phyloP scores from a whole-genome alignment of 2,888 invertebrate species.

The Agelastica alni region DNA sequence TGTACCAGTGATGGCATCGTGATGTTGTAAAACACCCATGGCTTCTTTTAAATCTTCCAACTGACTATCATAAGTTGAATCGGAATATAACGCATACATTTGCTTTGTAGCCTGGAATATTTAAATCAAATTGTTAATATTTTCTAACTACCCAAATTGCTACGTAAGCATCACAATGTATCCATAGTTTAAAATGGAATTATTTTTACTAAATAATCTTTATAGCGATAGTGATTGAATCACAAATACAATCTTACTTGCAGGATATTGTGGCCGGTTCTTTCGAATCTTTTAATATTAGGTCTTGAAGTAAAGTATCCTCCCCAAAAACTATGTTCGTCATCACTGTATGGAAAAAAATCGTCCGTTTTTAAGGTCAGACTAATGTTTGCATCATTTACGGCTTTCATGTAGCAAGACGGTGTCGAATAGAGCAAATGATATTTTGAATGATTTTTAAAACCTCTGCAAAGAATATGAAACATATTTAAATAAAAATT shows the following conservation, averaged over 20 bases:
- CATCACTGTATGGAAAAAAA: conserved; percentile 88
- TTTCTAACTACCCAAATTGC: no score
- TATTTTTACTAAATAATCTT: no score
- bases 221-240: no score
- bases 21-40: conserved; percentile 85
- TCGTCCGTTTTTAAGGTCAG: conserved; percentile 79
- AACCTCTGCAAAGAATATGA: no score
- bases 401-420: conserved; percentile 77
- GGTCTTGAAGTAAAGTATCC: conserved; percentile 87
- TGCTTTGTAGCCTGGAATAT: conserved; percentile 64
- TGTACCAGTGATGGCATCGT: conserved; percentile 85
- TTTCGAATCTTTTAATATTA: conserved; percentile 75
- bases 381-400: conserved; percentile 68
- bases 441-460: conserved; percentile 54
- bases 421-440: conserved; percentile 86
- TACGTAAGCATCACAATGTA: no score
- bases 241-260: no score
- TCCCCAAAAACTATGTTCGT: conserved; percentile 87
- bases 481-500: no score
- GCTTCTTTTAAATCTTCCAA: conserved; percentile 60
- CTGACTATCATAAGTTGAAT: conserved; percentile 57
- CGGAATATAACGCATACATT: conserved; percentile 64
- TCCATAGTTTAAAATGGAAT: no score
- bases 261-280: conserved; percentile 72
- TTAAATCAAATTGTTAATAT: no score